phyloP scores from a whole-genome alignment of 2,888 invertebrate species.

The Globia sparganii region DNA sequence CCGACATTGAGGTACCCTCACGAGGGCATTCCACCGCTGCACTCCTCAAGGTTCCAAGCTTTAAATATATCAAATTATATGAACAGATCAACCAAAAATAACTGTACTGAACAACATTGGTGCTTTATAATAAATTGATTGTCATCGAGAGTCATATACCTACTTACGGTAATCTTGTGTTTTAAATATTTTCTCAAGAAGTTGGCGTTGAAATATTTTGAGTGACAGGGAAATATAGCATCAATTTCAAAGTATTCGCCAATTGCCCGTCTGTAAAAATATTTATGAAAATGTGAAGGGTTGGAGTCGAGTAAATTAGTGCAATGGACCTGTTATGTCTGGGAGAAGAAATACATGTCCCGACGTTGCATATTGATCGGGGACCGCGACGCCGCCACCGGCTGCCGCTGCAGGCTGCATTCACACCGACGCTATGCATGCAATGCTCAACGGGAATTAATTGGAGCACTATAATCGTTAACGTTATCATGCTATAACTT shows the following conservation, averaged over 20 bases:
- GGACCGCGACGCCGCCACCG: conserved; percentile 65
- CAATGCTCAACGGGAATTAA: conserved; percentile 16
- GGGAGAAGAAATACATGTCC: conserved; percentile 82
- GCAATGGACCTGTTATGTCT: conserved; percentile 70
- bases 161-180: conserved; percentile 5
- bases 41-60: conserved; percentile 80
- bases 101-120: conserved; percentile 43
- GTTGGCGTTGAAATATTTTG: not conserved
- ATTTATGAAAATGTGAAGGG: conserved; percentile 28
- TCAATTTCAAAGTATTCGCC: not conserved
- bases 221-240: conserved; percentile 11
- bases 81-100: conserved; percentile 55
- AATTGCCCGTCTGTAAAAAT: conserved; percentile 19
- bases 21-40: conserved; percentile 87
- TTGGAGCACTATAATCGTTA: not conserved
- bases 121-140: conserved; percentile 39
- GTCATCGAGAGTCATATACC: conserved; percentile 4
- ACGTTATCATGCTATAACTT: conserved; percentile 18
- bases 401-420: conserved; percentile 76
- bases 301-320: conserved; percentile 57
- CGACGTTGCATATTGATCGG: conserved; percentile 87
- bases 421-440: conserved; percentile 79
- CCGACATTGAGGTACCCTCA: conserved; percentile 88
- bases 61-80: conserved; percentile 62
- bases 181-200: conserved; percentile 7